phyloP scores from a whole-genome alignment of 2,113 vertebrate species.

The Terrapene triunguis region DNA sequence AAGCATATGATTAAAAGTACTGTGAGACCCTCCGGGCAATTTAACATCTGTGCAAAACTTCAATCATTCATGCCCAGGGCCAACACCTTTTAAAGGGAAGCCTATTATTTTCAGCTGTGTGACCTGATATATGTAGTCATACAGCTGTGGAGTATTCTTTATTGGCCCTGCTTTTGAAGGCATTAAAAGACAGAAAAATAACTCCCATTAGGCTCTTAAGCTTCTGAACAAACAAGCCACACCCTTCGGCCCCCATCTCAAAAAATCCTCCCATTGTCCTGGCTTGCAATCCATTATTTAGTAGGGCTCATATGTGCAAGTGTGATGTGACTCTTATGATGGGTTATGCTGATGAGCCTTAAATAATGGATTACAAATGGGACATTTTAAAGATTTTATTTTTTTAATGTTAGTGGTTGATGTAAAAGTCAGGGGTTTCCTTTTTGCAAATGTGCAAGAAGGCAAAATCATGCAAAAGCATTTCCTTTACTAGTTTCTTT shows the following conservation, averaged over 20 bases:
- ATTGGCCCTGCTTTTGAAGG: constrained; percentile 12
- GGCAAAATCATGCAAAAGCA: background rate
- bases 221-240: background rate
- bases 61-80: constrained; percentile 24
- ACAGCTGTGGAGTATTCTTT: constrained; percentile 28
- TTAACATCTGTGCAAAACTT: constrained; percentile 40
- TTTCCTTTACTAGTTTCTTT: background rate
- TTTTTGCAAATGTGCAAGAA: background rate
- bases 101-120: background rate
- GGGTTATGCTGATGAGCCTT: constrained; percentile 44
- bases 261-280: background rate
- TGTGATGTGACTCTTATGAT: background rate
- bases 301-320: background rate
- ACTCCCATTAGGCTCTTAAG: background rate
- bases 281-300: constrained; percentile 20
- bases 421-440: background rate
- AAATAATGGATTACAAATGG: constrained; percentile 37
- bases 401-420: constrained; percentile 18
- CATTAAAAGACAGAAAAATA: background rate
- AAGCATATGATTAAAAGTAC: constrained; percentile 53
- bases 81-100: background rate
- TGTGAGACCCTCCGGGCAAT: constrained; percentile 18
- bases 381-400: constrained; percentile 20
- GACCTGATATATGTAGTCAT: constrained; percentile 27
- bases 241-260: background rate